A percentile compares a stretch with the other conserved stretches of the same genome.
phyloP scores from a whole-genome alignment of 2,113 vertebrate genomes.

The Hyla sarda region DNA sequence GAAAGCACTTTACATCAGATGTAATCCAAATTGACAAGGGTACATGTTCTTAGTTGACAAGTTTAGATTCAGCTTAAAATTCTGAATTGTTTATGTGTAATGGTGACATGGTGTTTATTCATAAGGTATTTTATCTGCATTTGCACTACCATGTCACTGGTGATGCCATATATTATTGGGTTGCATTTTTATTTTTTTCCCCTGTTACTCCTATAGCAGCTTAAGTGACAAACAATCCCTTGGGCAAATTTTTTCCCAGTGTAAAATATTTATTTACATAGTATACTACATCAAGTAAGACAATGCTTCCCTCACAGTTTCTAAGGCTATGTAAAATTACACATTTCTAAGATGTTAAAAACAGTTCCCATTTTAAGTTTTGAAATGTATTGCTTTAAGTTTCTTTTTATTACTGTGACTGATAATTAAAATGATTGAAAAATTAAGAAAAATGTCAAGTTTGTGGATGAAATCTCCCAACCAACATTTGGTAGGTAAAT shows the following conservation, averaged over 20 bases:
- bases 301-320: neutral
- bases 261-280: neutral
- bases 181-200: neutral
- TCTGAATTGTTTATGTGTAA: conserved; percentile 12
- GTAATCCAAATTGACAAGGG: neutral
- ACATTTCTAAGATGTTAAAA: too few relatives aligned
- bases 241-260: neutral
- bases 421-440: too few relatives aligned
- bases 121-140: conserved; percentile 16
- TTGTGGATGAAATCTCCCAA: neutral
- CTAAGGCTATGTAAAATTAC: neutral
- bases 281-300: neutral
- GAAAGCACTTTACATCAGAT: conserved; percentile 12
- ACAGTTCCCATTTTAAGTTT: too few relatives aligned
- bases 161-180: neutral
- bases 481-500: neutral
- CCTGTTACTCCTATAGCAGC: neutral
- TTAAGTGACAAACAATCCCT: neutral
- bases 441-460: too few relatives aligned
- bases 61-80: neutral
- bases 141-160: neutral
- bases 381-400: too few relatives aligned
- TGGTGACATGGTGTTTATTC: neutral
- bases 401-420: neutral
- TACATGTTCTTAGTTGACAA: neutral